Conservation (phyloP, 2,797 vertebrate species). For the Acrocephalus scirpaceus region DNA sequence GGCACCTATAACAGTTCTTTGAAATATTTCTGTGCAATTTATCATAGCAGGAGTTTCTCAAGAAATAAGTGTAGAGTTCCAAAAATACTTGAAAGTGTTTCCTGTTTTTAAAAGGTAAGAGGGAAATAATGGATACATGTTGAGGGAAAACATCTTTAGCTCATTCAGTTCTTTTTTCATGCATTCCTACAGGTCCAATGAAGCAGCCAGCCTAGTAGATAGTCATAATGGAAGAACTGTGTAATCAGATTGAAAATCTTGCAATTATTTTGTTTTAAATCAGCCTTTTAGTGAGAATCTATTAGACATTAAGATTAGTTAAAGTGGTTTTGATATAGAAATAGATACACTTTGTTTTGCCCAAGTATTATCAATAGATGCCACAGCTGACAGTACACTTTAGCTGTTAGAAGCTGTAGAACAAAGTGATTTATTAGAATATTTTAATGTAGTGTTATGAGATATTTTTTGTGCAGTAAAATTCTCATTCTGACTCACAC, state of each 20-base stretch:
- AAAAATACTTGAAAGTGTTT: not conserved
- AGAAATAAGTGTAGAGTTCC: not conserved
- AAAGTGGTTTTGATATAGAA: not conserved
- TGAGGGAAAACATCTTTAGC: not conserved
- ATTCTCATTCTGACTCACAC: not conserved
- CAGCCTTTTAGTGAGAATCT: not conserved
- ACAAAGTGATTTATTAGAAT: not conserved
- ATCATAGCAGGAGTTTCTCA: not conserved
- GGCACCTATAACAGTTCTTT: not conserved
- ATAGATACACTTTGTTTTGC: not conserved
- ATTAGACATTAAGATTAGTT: not conserved
- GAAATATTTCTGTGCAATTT: not conserved
- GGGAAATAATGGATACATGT: not conserved
- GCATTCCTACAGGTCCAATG: not conserved
- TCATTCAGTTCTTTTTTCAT: not conserved
- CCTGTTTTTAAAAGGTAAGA: not conserved
- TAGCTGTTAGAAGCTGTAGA: constrained; percentile 1
- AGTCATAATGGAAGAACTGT: not conserved
- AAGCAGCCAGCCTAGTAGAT: not conserved
- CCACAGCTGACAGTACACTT: not conserved
- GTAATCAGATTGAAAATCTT: not conserved
- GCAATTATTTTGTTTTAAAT: not conserved
- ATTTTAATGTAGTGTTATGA: not conserved
- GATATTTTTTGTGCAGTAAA: not conserved
- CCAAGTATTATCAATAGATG: not conserved